Evolutionary conservation across 2,113 vertebrate genomes (phyloP).

Genomic region (Probosciger aterrimus): DNA sequence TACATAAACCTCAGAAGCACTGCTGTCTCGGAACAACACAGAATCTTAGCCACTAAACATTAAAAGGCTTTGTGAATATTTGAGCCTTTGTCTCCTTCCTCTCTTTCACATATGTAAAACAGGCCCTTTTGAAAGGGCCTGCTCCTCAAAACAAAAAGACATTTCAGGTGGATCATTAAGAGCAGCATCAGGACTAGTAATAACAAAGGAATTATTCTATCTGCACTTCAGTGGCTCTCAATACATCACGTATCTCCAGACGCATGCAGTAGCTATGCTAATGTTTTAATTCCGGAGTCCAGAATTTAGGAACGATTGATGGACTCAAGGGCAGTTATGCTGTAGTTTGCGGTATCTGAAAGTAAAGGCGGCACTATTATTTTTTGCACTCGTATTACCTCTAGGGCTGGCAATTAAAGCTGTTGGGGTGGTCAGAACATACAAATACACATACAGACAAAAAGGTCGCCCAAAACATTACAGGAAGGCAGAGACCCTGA

Average conservation of each 20-base stretch:
- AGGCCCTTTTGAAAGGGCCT: not conserved
- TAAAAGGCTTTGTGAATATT: not conserved
- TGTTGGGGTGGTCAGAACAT: not conserved
- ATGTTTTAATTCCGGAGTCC: not conserved
- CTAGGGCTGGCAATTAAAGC: not conserved
- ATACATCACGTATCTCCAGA: accelerated
- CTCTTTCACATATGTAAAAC: not conserved
- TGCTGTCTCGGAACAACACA: not conserved
- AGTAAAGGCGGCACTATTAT: not conserved
- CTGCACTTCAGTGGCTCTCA: not conserved
- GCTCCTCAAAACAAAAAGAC: not conserved
- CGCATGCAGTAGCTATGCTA: not conserved
- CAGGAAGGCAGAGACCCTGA: not conserved
- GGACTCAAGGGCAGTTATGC: not conserved
- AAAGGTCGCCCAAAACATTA: not conserved
- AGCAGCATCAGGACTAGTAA: not conserved
- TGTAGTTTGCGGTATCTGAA: not conserved
- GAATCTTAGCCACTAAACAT: not conserved
- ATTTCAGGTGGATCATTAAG: not conserved
- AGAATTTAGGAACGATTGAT: not conserved
- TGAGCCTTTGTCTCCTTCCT: not conserved
- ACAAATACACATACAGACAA: accelerated
- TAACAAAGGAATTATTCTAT: not conserved
- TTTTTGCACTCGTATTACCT: not conserved
- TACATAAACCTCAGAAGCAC: not conserved